phyloP scores from a whole-genome alignment of 1,140 invertebrate genomes.

The Anthonomus grandis region DNA sequence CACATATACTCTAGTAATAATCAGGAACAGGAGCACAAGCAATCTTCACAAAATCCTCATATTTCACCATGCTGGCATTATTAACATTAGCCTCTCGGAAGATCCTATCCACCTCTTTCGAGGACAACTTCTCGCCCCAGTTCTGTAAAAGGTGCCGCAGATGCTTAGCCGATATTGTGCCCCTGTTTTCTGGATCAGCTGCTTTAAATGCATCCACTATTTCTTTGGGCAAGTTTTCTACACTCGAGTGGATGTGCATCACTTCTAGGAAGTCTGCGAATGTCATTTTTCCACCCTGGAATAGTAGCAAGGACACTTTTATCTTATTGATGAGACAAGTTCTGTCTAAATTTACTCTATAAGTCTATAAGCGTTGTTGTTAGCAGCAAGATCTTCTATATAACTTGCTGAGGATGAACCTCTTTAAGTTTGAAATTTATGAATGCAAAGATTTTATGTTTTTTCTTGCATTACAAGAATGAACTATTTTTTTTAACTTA shows the following conservation, averaged over 20 bases:
- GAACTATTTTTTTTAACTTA: too few species aligned
- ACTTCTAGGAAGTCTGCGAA: constrained; percentile 95
- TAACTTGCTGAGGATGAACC: too few species aligned
- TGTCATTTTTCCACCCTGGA: constrained; percentile 81
- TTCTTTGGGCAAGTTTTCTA: constrained; percentile 87
- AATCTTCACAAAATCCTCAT: constrained; percentile 91
- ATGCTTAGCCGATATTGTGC: constrained; percentile 77
- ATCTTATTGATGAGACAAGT: not conserved
- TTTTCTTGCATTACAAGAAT: too few species aligned
- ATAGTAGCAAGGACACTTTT: not conserved
- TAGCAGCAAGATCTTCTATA: too few species aligned
- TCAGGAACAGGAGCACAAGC: constrained; percentile 91
- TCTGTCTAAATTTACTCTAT: too few species aligned
- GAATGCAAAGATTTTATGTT: too few species aligned
- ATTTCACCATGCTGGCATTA: constrained; percentile 77
- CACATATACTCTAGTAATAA: constrained; percentile 67
- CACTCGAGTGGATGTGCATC: constrained; percentile 85
- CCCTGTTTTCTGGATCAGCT: constrained; percentile 70
- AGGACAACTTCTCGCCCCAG: constrained; percentile 87
- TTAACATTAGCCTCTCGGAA: constrained; percentile 89
- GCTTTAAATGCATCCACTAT: constrained; percentile 85
- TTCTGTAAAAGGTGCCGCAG: constrained; percentile 82
- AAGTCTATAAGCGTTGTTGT: too few species aligned
- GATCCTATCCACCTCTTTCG: constrained; percentile 91
- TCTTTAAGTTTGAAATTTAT: too few species aligned